phyloP scores from a whole-genome alignment of 92 coral and sea anemone species.

The Palythoa heliodiscus region DNA sequence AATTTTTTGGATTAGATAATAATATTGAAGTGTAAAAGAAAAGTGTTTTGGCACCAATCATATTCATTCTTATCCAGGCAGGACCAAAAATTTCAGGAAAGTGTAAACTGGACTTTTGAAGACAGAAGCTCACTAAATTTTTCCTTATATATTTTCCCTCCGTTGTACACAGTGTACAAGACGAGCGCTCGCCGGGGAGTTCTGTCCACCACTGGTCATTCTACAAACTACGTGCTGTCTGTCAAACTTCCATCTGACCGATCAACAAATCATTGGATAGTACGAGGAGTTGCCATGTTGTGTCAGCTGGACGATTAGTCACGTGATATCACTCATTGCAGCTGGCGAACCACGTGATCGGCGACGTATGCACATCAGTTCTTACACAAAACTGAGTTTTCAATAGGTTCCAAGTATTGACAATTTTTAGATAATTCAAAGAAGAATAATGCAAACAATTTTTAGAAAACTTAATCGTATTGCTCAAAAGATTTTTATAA shows the following conservation, averaged over 20 bases:
- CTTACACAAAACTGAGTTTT: too few relatives aligned
- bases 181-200: slow-evolving; percentile 98
- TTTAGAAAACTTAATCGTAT: too few relatives aligned
- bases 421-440: too few relatives aligned
- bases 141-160: background rate
- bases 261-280: slow-evolving; percentile 89
- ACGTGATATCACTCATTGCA: background rate
- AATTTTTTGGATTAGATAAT: too few relatives aligned
- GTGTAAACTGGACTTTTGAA: background rate
- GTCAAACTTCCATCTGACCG: slow-evolving; percentile 87
- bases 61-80: too few relatives aligned
- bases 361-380: too few relatives aligned
- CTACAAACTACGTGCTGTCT: slow-evolving; percentile 93
- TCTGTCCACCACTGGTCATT: slow-evolving; percentile 97
- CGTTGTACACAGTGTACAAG: slow-evolving; percentile 77
- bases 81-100: too few relatives aligned
- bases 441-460: too few relatives aligned
- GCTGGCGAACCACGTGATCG: background rate
- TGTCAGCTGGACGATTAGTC: slow-evolving; percentile 91
- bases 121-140: background rate
- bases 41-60: too few relatives aligned
- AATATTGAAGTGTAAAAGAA: too few relatives aligned
- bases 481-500: too few relatives aligned
- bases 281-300: slow-evolving; percentile 98
- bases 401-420: too few relatives aligned